These are phyloP conservation scores for Danaus chrysippus DNA, from an alignment of 2,888 invertebrate genomes.

Conservation along the genomic window DNA sequence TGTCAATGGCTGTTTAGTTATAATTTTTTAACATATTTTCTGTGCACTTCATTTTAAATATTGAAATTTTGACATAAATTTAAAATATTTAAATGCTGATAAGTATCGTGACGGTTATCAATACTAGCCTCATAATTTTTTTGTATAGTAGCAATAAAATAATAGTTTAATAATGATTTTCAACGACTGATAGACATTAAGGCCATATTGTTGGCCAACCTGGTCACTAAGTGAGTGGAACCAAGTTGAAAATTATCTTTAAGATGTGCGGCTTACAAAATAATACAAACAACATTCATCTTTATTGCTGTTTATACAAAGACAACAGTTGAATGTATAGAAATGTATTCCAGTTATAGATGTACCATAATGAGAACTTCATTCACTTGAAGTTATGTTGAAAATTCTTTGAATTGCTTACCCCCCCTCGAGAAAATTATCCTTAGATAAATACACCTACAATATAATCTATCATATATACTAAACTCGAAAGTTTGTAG, in stretches of 20 bases:
- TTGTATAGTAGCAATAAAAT: background rate
- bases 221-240: slow-evolving; percentile 47
- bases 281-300: slow-evolving; percentile 2
- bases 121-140: too few species aligned
- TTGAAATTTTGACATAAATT: too few species aligned
- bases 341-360: slow-evolving; percentile 3
- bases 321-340: background rate
- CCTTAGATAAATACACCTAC: too few species aligned
- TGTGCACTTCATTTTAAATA: too few species aligned
- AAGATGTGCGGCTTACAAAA: slow-evolving; percentile 13
- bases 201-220: slow-evolving; percentile 52
- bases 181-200: slow-evolving; percentile 44
- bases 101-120: too few species aligned
- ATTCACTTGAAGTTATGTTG: background rate
- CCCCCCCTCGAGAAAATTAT: too few species aligned
- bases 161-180: slow-evolving; percentile 16
- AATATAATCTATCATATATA: too few species aligned
- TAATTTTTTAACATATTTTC: too few species aligned
- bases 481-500: too few species aligned
- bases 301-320: background rate
- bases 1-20: too few species aligned
- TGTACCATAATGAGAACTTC: background rate
- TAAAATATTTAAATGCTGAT: too few species aligned
- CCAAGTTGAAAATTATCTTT: slow-evolving; percentile 43
- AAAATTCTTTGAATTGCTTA: too few species aligned